Evolutionary conservation across 2,113 vertebrate species (phyloP), one percentile per base, ranked within the genome.

Genomic region (Recurvirostra avosetta): DNA sequence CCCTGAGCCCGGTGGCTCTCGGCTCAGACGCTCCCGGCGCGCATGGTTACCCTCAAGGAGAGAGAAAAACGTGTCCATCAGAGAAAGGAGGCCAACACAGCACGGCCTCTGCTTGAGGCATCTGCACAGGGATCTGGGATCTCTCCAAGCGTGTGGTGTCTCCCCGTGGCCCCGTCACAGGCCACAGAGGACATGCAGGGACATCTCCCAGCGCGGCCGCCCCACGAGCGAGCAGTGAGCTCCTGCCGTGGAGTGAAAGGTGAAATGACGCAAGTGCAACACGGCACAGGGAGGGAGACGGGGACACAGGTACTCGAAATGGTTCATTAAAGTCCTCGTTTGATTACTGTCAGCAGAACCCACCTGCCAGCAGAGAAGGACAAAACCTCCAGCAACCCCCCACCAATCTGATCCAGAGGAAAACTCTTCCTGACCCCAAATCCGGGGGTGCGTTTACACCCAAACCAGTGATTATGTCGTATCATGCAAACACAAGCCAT

Each of bases 151-250:
- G 0, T 0, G 3, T 3, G 49, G 43, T 7, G 40, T 22, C 91
- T 63, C 77, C 77, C 56, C 1, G 0, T 6, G 25, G 25, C 63
- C 50, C 73, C 6, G 8, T 20, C 68, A 32, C 34, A 29, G 23
- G 21, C 55, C 55, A 19, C 0, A 14, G 61, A 70, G 55, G 41
- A 52, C 1, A 17, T 1, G 13, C 49, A 65, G 80, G 8, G 75
- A 18, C 70, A 18, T 22, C 80, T 4, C 10, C 4, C 10, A 34
- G 2, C 45, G 3, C 4, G 1, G 66, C 86, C 3, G 0, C 74
- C 40, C 36, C 56, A 32, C 9, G 8, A 7, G 13, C 1, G 3
- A 4, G 30, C 18, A 4, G 2, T 0, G 12, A 67, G 50, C n/a
- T 92, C 26, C 63, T 36, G 73, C 59, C 68, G 15, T 0, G 4